Base-by-base conservation (phyloP, 2,888 invertebrate genomes). In the Cataglyphis rosenhaueri region DNA sequence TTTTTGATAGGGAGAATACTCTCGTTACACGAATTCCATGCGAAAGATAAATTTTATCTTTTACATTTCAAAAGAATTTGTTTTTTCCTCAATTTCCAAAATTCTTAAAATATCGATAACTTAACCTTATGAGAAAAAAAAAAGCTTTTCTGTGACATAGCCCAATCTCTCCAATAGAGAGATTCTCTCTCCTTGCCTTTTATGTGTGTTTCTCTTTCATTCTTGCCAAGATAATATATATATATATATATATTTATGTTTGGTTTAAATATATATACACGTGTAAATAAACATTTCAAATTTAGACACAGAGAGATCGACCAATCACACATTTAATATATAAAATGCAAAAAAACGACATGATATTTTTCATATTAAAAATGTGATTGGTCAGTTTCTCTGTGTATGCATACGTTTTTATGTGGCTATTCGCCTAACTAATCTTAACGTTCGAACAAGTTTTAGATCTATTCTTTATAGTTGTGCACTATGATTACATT, bases 211-310 rank as follows among this genome's bases (percentile, higher is more conserved):
- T 52, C 4, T 52, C 18, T n/a, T 15, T 44, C 18, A 52, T 0
- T n/a, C 6, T 52, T 52, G 52, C 52, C 52, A 52, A n/a, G n/a
- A 8, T 5, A 52, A 52, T 21, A 55, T 55, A 55, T 55, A 21
- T 10, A 21, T 55, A 55, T 21, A 55, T 21, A 55, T 55, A 55
- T 55, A 21, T 10, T 10, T 55, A 55, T 59, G 25, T 59, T 21
- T 55, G n/a, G 9, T 21, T 12, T 57, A 12, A 86, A 87, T 85
- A 18, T 52, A 87, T 85, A 18, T 52, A 52, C 48, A n/a, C 48
- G 18, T 52, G 18, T 18, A 48, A 18, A 48, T 48, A 18, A 18
- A 52, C 52, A 8, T 52, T 52, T 52, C 52, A 52, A 52, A 8
- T 52, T n/a, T 52, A 52, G 5, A 52, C n/a, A 8, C 2, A 52